Conservation (phyloP, 2,888 invertebrate genomes). For the Himalopsyche kuldschensis region DNA sequence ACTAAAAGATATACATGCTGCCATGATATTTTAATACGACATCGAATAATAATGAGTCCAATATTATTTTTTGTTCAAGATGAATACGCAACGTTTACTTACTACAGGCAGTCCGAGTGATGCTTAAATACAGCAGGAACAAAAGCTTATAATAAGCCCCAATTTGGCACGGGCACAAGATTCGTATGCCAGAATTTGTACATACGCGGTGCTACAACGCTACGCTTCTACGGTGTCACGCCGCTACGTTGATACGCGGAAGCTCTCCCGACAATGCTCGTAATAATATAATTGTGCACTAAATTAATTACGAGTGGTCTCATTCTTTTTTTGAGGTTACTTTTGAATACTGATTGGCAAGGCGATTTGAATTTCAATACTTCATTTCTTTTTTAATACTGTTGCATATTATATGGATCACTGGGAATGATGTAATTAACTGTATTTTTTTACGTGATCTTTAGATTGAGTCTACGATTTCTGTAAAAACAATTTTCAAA, state of each 20-base stretch:
- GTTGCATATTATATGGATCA: too few relatives aligned
- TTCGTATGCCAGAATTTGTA: neutral
- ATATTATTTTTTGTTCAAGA: neutral
- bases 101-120: neutral
- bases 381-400: too few relatives aligned
- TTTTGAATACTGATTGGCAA: too few relatives aligned
- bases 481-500: too few relatives aligned
- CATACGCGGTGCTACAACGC: neutral
- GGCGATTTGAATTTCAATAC: too few relatives aligned
- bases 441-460: too few relatives aligned
- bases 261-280: conserved; percentile 10
- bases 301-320: conserved; percentile 33
- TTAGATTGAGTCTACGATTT: too few relatives aligned
- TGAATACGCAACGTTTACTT: neutral
- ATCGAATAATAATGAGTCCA: too few relatives aligned
- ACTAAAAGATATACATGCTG: too few relatives aligned
- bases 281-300: conserved; percentile 36
- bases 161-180: conserved; percentile 24
- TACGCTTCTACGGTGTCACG: neutral
- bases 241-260: neutral
- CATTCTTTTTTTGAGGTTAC: neutral
- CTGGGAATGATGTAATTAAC: too few relatives aligned
- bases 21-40: too few relatives aligned
- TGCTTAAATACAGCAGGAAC: conserved; percentile 17
- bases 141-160: conserved; percentile 25